Percentiles rank a stretch among this genome's conserved stretches.
phyloP scores from a whole-genome alignment of 2,888 invertebrate species.

The Crocallis elinguaria region DNA sequence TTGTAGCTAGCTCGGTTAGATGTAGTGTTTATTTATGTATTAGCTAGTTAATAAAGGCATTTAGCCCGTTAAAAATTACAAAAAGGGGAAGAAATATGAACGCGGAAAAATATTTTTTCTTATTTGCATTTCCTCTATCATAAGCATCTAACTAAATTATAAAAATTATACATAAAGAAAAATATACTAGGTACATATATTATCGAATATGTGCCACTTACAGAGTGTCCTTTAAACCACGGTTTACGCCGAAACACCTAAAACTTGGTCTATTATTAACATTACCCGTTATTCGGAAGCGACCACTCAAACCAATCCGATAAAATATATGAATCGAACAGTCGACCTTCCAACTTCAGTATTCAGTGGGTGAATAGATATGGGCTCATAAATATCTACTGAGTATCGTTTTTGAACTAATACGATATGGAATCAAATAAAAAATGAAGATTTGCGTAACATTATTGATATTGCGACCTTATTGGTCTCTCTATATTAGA shows the following conservation, averaged over 20 bases:
- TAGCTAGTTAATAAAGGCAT: no score
- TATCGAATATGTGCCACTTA: no score
- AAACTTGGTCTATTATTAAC: constrained; percentile 8
- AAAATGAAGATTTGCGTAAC: background rate
- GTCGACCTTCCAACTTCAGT: constrained; percentile 12
- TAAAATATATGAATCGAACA: constrained; percentile 18
- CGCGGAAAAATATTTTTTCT: no score
- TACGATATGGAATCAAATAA: background rate
- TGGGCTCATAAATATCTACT: constrained; percentile 1
- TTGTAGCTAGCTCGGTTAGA: no score
- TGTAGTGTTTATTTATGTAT: no score
- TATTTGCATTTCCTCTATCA: no score
- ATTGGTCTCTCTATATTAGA: background rate
- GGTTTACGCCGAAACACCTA: constrained; percentile 1
- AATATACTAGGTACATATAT: no score
- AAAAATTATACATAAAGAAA: no score
- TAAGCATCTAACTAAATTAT: no score
- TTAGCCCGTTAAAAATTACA: no score
- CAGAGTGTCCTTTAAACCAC: background rate
- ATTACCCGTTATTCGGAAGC: constrained; percentile 9
- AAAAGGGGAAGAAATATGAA: no score
- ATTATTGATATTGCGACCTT: background rate
- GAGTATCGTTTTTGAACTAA: background rate
- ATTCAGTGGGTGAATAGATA: constrained; percentile 15
- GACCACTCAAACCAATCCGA: constrained; percentile 13